These are phyloP conservation scores for Eulemur rufifrons DNA, from an alignment of 2,113 vertebrate species.

Conservation along the genomic window DNA sequence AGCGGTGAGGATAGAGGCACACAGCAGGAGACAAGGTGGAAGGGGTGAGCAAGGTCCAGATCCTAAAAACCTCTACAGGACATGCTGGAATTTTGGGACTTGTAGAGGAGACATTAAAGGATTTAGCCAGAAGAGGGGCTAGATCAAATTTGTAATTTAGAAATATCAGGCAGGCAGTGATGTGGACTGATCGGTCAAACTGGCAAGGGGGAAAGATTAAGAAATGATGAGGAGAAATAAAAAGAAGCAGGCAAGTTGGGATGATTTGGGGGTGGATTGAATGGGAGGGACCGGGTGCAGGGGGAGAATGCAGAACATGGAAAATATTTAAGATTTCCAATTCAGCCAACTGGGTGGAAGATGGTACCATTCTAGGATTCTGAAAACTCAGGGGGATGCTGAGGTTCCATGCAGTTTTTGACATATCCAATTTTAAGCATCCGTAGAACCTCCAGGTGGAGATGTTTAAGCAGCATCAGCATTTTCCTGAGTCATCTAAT, in stretches of 20 bases:
- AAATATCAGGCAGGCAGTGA: not conserved
- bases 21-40: fast-evolving
- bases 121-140: not conserved
- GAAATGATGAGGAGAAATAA: not conserved
- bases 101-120: not conserved
- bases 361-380: not conserved
- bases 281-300: not conserved
- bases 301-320: not conserved
- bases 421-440: not conserved
- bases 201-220: not conserved
- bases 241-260: not conserved
- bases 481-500: slow-evolving; percentile 61
- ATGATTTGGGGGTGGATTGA: not conserved
- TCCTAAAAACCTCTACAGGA: not conserved
- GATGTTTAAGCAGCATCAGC: slow-evolving; percentile 23
- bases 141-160: not conserved
- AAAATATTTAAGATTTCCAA: not conserved
- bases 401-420: not conserved
- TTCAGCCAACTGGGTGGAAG: not conserved
- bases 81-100: not conserved
- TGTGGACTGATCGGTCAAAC: not conserved
- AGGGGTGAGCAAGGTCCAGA: not conserved
- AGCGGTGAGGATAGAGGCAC: fast-evolving
- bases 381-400: not conserved
- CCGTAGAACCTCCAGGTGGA: slow-evolving; percentile 60